Base-by-base conservation (phyloP, 2,888 invertebrate genomes). In the Psylliodes chrysocephalus region DNA sequence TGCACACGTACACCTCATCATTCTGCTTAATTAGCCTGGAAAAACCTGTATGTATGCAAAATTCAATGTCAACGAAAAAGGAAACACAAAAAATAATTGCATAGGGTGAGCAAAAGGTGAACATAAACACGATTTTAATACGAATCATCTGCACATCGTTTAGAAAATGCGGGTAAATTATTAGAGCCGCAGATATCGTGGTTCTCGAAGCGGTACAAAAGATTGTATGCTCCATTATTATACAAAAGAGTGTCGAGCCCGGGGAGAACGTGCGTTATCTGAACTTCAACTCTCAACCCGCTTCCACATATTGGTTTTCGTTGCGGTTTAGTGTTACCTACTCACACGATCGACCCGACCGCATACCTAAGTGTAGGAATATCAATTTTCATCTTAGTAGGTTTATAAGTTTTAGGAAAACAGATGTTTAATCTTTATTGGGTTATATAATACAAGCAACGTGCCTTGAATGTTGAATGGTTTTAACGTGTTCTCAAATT, bases 211-310 rank as follows among this genome's bases (percentile, higher is more conserved):
- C 15, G 44, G 40, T 59, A 59, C 49, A 59, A 59, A 59, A 59
- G 59, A 59, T 51, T 51, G 49, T 59, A 51, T 59, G 59, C 30
- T 22, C 54, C 49, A 40, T 59, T 59, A 49, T 49, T 49, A 59
- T 59, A 59, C 57, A 59, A 59, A 59, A 59, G 57, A 49, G 57
- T 49, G 40, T 51, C 14, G 15, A 17, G 19, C 12, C 10, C 14
- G 10, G 49, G 38, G 57, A 61, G 57, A 52, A 65, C 65, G 65
- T 65, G 65, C 65, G 65, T 65, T 65, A 65, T 65, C 65, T 65
- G 55, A 63, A 61, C 65, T 61, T 52, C 55, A 59, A 61, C 59
- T 49, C 17, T 47, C 56, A 40, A 53, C 54, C 65, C 65, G 56
- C 61, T 61, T 56, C 57, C 57, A 61, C 51, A 49, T 65, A 65